Conservation (phyloP, 2,113 vertebrate species). For the Misgurnus mizolepis region DNA sequence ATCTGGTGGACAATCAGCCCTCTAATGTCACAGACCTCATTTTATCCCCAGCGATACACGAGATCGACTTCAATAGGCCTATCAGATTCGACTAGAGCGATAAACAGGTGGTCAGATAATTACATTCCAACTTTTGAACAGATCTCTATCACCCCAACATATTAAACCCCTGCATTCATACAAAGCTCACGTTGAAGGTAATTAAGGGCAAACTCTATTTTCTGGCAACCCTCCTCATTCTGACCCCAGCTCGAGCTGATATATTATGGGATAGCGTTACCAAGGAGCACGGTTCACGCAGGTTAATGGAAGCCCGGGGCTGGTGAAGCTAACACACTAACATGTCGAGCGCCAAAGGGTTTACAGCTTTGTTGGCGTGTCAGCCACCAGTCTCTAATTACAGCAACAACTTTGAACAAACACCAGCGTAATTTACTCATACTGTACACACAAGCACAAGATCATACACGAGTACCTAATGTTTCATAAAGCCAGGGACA, state of each 20-base stretch:
- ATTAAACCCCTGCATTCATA: conserved; percentile 5
- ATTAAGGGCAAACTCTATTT: conserved; percentile 73
- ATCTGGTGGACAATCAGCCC: neutral
- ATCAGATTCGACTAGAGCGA: neutral
- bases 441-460: neutral
- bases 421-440: neutral
- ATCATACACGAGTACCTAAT: neutral
- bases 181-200: conserved; percentile 59
- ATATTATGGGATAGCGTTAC: conserved; percentile 68
- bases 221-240: conserved; percentile 67
- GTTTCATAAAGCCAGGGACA: conserved; percentile 23
- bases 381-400: conserved; percentile 29
- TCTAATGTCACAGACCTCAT: neutral
- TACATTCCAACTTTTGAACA: neutral
- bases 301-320: conserved; percentile 73
- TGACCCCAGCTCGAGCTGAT: conserved; percentile 62
- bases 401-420: conserved; percentile 31
- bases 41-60: neutral
- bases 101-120: conserved; percentile 23
- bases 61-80: neutral
- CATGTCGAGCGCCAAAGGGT: conserved; percentile 10
- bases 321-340: conserved; percentile 15
- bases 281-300: conserved; percentile 59
- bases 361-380: conserved; percentile 9
- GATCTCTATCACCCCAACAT: neutral